phyloP scores from a whole-genome alignment of 2,797 vertebrate genomes.

The Otus scops region DNA sequence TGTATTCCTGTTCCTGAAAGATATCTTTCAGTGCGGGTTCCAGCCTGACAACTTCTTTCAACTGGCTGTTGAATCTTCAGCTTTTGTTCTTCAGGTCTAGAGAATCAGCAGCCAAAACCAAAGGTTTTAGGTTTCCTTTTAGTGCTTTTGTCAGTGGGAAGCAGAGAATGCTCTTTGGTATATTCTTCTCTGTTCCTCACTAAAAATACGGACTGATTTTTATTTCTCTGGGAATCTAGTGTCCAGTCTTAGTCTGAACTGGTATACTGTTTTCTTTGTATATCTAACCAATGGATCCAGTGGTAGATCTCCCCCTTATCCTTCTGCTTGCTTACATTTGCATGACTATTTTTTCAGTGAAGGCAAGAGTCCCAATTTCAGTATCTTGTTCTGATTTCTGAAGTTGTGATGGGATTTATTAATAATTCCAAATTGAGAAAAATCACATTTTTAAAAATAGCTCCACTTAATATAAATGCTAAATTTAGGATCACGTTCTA shows the following conservation, averaged over 20 bases:
- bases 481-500: background rate
- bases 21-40: background rate
- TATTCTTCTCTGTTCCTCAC: background rate
- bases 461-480: background rate
- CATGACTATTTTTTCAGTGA: background rate
- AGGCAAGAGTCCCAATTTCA: background rate
- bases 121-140: background rate
- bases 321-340: background rate
- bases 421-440: background rate
- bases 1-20: constrained; percentile 25
- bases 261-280: background rate
- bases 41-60: background rate
- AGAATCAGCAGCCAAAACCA: background rate
- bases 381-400: background rate
- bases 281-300: background rate
- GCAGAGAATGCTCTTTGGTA: background rate
- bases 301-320: background rate
- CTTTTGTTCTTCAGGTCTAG: background rate
- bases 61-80: background rate
- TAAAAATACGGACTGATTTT: background rate
- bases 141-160: background rate
- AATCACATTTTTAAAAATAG: background rate
- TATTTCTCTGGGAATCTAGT: background rate
- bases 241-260: background rate
- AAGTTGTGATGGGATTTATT: background rate